Evolutionary conservation across 2,797 vertebrate species (phyloP).

Genomic region (Lagodon rhomboides): DNA sequence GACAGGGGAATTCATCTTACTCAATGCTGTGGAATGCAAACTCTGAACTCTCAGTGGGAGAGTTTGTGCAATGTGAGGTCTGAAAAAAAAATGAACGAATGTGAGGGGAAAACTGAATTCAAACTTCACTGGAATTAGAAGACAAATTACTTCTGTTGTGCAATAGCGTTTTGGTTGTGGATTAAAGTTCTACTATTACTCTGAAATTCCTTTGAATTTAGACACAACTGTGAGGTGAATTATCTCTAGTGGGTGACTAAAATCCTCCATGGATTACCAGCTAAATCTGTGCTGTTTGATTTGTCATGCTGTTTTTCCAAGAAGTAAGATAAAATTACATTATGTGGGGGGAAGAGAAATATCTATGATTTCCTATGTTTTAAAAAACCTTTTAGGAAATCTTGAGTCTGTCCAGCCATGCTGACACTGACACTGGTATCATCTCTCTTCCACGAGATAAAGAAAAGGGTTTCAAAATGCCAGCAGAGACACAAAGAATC

Average conservation of each 20-base stretch:
- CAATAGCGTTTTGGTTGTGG: neutral
- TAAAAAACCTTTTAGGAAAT: neutral
- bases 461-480: slow-evolving; percentile 42
- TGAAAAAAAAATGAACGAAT: slow-evolving; percentile 4
- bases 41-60: neutral
- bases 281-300: neutral
- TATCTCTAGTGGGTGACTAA: neutral
- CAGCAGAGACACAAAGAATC: slow-evolving; percentile 57
- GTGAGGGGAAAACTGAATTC: neutral
- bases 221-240: neutral
- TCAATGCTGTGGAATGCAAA: slow-evolving; percentile 29
- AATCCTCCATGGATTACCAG: neutral
- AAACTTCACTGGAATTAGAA: neutral
- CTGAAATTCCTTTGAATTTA: slow-evolving; percentile 1
- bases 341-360: neutral
- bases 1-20: slow-evolving; percentile 28
- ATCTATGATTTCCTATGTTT: neutral
- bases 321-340: neutral
- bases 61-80: slow-evolving; percentile 1
- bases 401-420: neutral
- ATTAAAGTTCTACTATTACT: neutral
- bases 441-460: slow-evolving; percentile 28
- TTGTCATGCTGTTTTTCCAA: neutral
- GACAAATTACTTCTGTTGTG: neutral
- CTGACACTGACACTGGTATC: slow-evolving; percentile 1